Evolutionary conservation across 2,797 vertebrate genomes (phyloP).

Genomic region (Argya squamiceps): DNA sequence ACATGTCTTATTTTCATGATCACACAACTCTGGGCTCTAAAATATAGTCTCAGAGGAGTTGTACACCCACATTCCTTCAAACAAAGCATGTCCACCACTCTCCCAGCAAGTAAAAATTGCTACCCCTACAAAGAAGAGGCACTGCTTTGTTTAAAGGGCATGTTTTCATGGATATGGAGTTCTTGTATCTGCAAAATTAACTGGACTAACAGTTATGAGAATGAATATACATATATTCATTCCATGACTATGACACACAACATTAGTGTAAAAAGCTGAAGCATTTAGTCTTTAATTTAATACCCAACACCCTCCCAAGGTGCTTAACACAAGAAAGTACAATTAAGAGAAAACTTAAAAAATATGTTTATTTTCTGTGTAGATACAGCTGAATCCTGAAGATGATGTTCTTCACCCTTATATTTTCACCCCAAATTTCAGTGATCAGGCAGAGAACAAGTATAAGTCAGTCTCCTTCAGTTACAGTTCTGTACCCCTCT

Average conservation of each 20-base stretch:
- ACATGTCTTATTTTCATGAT: background rate
- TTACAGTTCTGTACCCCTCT: background rate
- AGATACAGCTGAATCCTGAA: conserved; percentile 3
- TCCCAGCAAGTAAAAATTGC: background rate
- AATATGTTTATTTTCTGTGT: conserved; percentile 10
- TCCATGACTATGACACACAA: background rate
- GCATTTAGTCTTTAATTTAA: background rate
- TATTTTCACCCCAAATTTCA: background rate
- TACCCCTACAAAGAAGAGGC: background rate
- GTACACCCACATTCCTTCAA: background rate
- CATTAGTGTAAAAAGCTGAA: background rate
- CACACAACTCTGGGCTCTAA: background rate
- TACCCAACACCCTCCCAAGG: background rate
- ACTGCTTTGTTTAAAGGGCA: background rate
- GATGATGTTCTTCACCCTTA: background rate
- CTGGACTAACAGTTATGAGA: background rate
- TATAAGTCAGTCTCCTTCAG: background rate
- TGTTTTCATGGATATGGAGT: background rate
- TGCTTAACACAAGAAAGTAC: background rate
- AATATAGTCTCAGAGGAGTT: background rate
- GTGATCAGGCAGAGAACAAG: background rate
- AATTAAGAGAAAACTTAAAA: background rate
- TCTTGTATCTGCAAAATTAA: background rate
- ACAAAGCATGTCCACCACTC: background rate
- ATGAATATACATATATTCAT: background rate